Evolutionary conservation across 2,888 invertebrate genomes (phyloP), one percentile per base, ranked within the genome.

Genomic region (Oeneis ivallda): DNA sequence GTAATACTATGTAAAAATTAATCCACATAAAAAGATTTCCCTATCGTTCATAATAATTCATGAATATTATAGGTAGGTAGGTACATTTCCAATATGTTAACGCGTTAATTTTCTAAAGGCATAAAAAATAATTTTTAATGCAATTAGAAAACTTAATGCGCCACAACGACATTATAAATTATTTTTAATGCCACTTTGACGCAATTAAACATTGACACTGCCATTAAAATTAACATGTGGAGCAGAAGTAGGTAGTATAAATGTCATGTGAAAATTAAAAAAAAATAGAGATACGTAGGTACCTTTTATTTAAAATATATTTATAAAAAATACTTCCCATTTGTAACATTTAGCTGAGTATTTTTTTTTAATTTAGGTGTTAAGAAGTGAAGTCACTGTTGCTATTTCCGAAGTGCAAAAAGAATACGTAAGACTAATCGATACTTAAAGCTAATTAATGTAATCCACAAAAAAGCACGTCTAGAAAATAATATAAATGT

Each of bases 341-440:
- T 9, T 17, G 17, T 17, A 45, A 45, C 8, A 26, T 15, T 17
- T 47, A 47, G 17, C 47, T 9, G 47, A 2, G 41, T 53, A 15
- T 53, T n/a, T 34, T 10, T 53, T 53, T 53, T 2, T 15, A n/a
- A 34, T 15, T 37, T 53, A 34, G n/a, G 7, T 41, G 43, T 37
- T 58, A 61, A 63, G 58, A 45, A 56, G 66, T 68, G 70, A 70
- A 70, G 70, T 70, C 70, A 70, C 70, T 70, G 70, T 62, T 64
- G 56, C 56, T 67, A 70, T 70, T 70, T 68, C 70, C 49, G 53
- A 54, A 60, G 53, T 66, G 65, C 57, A 57, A 64, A 65, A 68
- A 26, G 45, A 64, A 66, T 70, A 70, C 65, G 68, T 68, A 70
- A 64, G 61, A 17, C 37, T 65, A 56, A 64, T 66, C 60, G 17